These are phyloP conservation scores for Tortricodes alternella DNA, from an alignment of 2,888 invertebrate genomes.

Conservation along the genomic window DNA sequence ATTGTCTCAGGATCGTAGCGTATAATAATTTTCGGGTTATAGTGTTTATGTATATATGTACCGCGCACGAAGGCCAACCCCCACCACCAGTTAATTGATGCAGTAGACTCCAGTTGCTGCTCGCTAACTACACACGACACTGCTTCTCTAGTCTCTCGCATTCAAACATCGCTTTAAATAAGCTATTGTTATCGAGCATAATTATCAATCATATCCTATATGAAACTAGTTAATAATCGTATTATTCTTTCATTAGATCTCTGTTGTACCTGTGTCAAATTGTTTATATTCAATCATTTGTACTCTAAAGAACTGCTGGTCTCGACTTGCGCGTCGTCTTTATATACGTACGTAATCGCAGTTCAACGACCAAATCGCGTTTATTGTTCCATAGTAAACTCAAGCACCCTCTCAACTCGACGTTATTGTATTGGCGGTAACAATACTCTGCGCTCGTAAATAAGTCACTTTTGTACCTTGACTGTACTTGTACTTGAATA, in stretches of 20 bases:
- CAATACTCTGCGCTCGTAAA: slow-evolving; percentile 79
- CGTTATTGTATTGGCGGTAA: slow-evolving; percentile 63
- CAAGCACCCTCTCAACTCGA: slow-evolving; percentile 60
- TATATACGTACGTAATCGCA: slow-evolving; percentile 66
- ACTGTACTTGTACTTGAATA: slow-evolving; percentile 73
- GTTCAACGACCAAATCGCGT: slow-evolving; percentile 68
- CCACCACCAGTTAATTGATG: slow-evolving; percentile 80
- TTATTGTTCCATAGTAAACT: slow-evolving; percentile 57
- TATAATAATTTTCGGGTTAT: neutral
- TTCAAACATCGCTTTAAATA: slow-evolving; percentile 70
- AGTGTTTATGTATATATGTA: slow-evolving; percentile 48
- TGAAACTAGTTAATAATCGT: slow-evolving; percentile 78
- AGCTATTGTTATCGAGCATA: slow-evolving; percentile 77
- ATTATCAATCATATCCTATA: slow-evolving; percentile 79
- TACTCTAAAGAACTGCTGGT: slow-evolving; percentile 69
- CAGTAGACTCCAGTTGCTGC: slow-evolving; percentile 77
- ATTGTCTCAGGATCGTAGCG: slow-evolving; percentile 8
- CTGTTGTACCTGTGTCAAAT: slow-evolving; percentile 82
- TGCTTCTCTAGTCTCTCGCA: slow-evolving; percentile 81
- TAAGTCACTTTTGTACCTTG: slow-evolving; percentile 82
- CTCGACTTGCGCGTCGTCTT: slow-evolving; percentile 64
- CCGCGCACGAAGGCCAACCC: slow-evolving; percentile 59
- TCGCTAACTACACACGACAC: slow-evolving; percentile 68
- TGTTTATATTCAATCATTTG: slow-evolving; percentile 73
- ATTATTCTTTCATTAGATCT: slow-evolving; percentile 83